Evolutionary conservation across 1,140 invertebrate species (phyloP), one percentile per base, ranked within the genome.

Genomic region (Bathynomus jamesi): DNA sequence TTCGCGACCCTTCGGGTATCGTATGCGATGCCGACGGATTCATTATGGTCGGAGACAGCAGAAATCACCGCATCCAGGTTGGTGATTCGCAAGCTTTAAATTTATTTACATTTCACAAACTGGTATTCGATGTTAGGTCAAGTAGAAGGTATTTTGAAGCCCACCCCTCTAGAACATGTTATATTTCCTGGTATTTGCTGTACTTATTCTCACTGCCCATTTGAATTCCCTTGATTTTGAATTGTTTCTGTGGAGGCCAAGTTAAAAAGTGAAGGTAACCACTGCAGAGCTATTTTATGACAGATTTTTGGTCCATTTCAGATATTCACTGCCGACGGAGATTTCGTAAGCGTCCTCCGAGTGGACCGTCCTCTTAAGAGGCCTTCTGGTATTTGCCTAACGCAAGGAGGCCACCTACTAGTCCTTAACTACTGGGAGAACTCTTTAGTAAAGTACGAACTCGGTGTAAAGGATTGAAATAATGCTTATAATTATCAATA

Each of bases 341-440:
- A 53, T 24, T 71, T 32, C 24, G 17, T 71, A 31, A 65, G 28
- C 7, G 69, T 71, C 24, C 32, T 71, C 29, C 29, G 25, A 8
- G 7, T 71, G 5, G 69, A 71, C 53, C 61, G 61, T 4, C 69
- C 69, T 24, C n/a, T 71, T 25, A 28, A 62, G 5, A 40, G 69
- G 10, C 69, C 69, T 7, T 71, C 69, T 0, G 69, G 69, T 2
- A 27, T 71, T 27, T 64, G 25, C 63, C 69, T 71, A 27, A 65
- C 69, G 2, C 30, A 40, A 24, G 46, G 2, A 25, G 69, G 69
- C 1, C 61, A 71, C 31, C 69, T 71, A 21, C 24, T 71, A 17
- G 32, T 71, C 25, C 63, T 71, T 25, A 71, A 71, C 30, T 71
- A 71, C 79, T 72, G 89, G 4, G 87, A 89, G 78, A 87, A 87